Evolutionary conservation across 2,888 invertebrate species (phyloP).

Genomic region (Leuctra nigra): DNA sequence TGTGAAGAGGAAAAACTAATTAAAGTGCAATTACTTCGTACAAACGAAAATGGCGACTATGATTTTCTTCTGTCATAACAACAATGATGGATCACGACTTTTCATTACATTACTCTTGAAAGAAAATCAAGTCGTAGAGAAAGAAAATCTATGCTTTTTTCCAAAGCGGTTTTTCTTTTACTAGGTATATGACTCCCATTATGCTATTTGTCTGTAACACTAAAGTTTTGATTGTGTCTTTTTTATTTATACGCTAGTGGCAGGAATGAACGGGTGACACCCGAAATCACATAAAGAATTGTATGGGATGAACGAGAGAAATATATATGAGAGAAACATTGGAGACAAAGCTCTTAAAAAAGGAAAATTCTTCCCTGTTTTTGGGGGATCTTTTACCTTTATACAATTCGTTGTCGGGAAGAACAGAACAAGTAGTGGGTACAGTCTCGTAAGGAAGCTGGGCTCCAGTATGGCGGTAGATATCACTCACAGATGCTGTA

Average conservation of each 20-base stretch:
- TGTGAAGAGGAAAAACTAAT: no score
- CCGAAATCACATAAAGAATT: background rate
- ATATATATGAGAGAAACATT: background rate
- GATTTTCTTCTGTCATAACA: conserved; percentile 8
- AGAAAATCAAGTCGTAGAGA: background rate
- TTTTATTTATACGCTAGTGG: background rate
- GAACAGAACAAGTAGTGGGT: background rate
- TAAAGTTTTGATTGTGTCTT: conserved; percentile 9
- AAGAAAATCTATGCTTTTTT: background rate
- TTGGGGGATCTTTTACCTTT: background rate
- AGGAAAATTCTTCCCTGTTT: background rate
- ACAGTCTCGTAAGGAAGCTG: no score
- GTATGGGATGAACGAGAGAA: no score
- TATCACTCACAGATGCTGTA: no score
- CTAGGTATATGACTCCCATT: background rate
- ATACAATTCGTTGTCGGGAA: background rate
- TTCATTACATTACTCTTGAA: background rate
- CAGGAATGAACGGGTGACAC: background rate
- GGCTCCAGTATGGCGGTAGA: no score
- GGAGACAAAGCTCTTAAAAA: background rate
- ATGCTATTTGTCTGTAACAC: background rate
- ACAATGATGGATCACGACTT: conserved; percentile 2
- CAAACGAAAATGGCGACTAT: background rate
- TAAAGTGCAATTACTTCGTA: background rate
- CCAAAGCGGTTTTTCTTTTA: background rate